phyloP scores from a whole-genome alignment of 1,140 invertebrate species.

The Drosophila teissieri region DNA sequence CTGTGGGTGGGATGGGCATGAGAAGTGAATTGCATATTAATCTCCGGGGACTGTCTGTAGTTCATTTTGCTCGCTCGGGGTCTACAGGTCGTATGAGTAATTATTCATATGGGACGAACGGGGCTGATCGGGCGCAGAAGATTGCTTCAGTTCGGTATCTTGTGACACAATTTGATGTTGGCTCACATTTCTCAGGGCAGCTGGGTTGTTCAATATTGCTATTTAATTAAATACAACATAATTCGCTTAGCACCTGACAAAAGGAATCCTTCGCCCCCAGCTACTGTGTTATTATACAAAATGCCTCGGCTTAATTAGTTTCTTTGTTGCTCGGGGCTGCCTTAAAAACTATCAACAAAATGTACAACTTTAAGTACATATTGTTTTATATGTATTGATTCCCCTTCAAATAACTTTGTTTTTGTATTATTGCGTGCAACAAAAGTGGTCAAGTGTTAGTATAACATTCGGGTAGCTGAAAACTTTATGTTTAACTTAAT shows the following conservation, averaged over 20 bases:
- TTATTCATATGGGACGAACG: constrained; percentile 31
- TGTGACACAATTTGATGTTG: constrained; percentile 1
- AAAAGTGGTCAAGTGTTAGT: neutral
- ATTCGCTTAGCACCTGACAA: neutral
- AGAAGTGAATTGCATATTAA: constrained; percentile 48
- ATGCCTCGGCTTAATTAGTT: neutral
- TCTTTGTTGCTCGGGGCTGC: neutral
- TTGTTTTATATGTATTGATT: too few species aligned
- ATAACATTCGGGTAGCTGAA: too few species aligned
- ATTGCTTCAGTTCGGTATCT: constrained; percentile 1
- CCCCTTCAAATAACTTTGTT: too few species aligned
- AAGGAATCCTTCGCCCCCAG: neutral
- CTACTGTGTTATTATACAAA: neutral
- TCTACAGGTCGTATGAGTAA: constrained; percentile 44
- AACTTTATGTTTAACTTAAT: neutral
- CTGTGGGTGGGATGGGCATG: constrained; percentile 61
- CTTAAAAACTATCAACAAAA: neutral
- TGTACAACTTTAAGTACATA: too few species aligned
- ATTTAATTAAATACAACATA: constrained; percentile 3
- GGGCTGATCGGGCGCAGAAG: neutral
- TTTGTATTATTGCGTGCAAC: neutral
- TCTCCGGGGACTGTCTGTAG: constrained; percentile 21
- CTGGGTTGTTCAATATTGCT: constrained; percentile 1
- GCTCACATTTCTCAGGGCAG: constrained; percentile 2
- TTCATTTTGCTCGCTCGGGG: constrained; percentile 28